Base-by-base conservation (phyloP, 1,140 invertebrate genomes). In the Drosophila sechellia region DNA sequence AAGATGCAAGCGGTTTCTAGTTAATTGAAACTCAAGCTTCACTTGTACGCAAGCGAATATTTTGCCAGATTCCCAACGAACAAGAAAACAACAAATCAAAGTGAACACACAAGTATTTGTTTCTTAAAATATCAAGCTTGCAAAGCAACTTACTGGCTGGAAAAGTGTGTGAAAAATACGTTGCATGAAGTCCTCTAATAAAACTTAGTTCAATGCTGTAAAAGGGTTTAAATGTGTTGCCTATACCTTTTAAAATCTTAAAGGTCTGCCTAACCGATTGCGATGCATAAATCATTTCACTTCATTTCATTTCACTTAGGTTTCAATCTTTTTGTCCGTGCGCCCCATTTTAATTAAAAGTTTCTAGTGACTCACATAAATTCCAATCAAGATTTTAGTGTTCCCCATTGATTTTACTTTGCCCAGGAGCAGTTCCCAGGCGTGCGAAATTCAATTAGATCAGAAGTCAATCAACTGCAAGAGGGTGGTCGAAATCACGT, bases 381-480 rank as follows among this genome's bases (percentile, higher is more conserved):
- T 80, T 77, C 40, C 70, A 72, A 81, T 81, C 57, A 77, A 74
- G 54, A 46, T 68, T 60, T 55, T 20, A 68, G 66, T 43, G 57
- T 58, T 27, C 27, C 48, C 42, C 58, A 80, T 81, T 81, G 78
- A 77, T 81, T 77, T 48, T 10, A 74, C 52, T 79, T 65, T 59
- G 53, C 40, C 61, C 72, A 76, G 58, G 54, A 75, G 53, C 57
- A 54, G 43, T 40, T 54, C 50, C 56, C 22, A 56, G 77, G 48
- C 56, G 71, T 75, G 50, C 63, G 58, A 71, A 76, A 80, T 81
- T 81, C 78, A 80, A 81, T 81, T 81, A 77, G 50, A 60, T 59
- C 43, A 57, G 27, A 66, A 72, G 66, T 81, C 78, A 81, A 81
- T 66, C 60, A 66, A 58, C 34, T 59, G 34, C 40, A 49, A 57